Evolutionary conservation across 2,113 vertebrate genomes (phyloP).

Genomic region (Triplophysa rosa): DNA sequence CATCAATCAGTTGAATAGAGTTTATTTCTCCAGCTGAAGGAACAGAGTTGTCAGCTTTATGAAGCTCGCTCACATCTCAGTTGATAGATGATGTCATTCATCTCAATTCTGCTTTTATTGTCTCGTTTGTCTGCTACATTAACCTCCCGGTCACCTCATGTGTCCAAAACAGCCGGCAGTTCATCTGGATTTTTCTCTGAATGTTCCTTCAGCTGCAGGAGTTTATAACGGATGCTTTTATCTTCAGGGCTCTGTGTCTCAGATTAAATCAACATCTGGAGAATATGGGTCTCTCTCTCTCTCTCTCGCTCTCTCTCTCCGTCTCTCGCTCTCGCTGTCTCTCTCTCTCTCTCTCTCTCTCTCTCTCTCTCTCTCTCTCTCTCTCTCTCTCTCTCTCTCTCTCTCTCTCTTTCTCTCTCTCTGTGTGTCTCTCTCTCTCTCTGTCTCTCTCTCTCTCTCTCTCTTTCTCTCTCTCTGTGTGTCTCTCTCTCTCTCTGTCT

Average conservation of each 20-base stretch:
- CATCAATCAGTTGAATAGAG: background rate
- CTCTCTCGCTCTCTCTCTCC: no score
- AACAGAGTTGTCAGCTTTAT: no score
- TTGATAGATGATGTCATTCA: slow-evolving; percentile 43
- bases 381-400: no score
- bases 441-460: no score
- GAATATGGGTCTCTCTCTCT: background rate
- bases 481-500: no score
- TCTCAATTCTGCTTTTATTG: slow-evolving; percentile 58
- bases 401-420: no score
- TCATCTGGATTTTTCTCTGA: slow-evolving; percentile 38
- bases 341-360: background rate
- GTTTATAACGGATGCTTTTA: slow-evolving; percentile 35
- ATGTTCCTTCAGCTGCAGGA: slow-evolving; percentile 16
- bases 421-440: no score
- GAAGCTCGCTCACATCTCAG: slow-evolving; percentile 3
- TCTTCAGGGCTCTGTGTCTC: slow-evolving; percentile 6
- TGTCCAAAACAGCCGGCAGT: slow-evolving; percentile 40
- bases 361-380: no score
- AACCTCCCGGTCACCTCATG: slow-evolving; percentile 57
- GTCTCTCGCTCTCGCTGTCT: background rate
- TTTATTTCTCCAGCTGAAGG: background rate
- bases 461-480: no score
- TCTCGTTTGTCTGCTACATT: slow-evolving; percentile 59
- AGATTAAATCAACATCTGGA: slow-evolving; percentile 17